Percentiles rank a stretch among this genome's conserved stretches.
These are phyloP conservation scores for Magallana nippona DNA, from an alignment of 2,888 invertebrate genomes.

Conservation along the genomic window DNA sequence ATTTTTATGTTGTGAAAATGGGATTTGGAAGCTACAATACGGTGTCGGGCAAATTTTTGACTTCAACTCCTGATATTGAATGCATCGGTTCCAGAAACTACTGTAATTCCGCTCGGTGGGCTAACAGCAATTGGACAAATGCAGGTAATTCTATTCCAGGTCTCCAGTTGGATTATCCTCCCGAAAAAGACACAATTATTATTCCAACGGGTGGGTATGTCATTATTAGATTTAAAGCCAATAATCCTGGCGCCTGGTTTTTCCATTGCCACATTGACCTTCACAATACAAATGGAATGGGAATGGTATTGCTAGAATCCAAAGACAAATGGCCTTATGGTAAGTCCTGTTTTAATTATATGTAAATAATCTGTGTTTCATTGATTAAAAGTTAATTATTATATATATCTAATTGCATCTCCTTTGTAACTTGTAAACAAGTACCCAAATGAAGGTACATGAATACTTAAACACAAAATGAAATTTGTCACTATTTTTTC, in stretches of 20 bases:
- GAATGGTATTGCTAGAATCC: conserved; percentile 37
- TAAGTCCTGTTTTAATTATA: too few relatives aligned
- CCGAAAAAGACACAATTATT: conserved; percentile 54
- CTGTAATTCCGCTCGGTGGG: conserved; percentile 58
- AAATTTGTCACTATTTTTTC: too few relatives aligned
- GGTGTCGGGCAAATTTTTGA: conserved; percentile 42
- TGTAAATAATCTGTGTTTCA: too few relatives aligned
- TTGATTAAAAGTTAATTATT: too few relatives aligned
- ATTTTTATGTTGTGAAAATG: conserved; percentile 65
- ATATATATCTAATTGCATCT: too few relatives aligned
- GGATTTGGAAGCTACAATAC: conserved; percentile 54
- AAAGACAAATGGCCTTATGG: too few relatives aligned
- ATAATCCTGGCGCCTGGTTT: conserved; percentile 72
- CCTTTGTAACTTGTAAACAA: too few relatives aligned
- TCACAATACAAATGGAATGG: conserved; percentile 71
- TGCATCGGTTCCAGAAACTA: conserved; percentile 28
- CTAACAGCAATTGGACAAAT: conserved; percentile 52
- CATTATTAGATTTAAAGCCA: conserved; percentile 66
- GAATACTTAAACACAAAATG: too few relatives aligned
- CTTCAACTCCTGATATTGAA: conserved; percentile 46
- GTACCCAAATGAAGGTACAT: too few relatives aligned
- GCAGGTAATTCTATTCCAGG: conserved; percentile 41
- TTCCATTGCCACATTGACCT: conserved; percentile 70
- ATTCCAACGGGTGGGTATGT: conserved; percentile 66
- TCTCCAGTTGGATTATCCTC: conserved; percentile 40